Conservation (phyloP, 2,113 vertebrate genomes). For the Benitochromis conjunctus region DNA sequence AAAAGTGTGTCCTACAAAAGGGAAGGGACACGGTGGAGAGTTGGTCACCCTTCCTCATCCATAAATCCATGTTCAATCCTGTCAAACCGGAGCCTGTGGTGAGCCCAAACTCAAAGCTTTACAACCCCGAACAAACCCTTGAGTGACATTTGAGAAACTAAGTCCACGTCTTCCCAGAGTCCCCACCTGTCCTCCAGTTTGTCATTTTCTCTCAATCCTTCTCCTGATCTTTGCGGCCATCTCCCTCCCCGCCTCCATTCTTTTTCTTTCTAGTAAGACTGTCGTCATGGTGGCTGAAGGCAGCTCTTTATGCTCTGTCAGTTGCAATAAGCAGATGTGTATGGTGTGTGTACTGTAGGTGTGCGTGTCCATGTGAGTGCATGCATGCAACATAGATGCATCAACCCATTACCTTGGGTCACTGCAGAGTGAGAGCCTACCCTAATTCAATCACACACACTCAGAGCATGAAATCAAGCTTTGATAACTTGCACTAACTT, state of each 20-base stretch:
- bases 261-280: conserved; percentile 21
- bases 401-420: conserved; percentile 46
- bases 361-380: neutral
- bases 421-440: conserved; percentile 30
- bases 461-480: conserved; percentile 48
- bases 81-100: neutral
- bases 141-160: neutral
- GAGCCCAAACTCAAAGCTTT: neutral
- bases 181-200: neutral
- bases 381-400: conserved; percentile 12
- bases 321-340: conserved; percentile 36
- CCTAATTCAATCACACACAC: conserved; percentile 57
- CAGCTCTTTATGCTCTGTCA: conserved; percentile 51
- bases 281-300: conserved; percentile 18
- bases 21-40: neutral
- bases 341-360: neutral
- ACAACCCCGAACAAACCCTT: neutral
- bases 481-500: conserved; percentile 42
- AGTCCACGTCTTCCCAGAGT: neutral
- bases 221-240: neutral
- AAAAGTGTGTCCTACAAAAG: neutral
- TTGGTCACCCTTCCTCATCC: neutral
- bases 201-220: neutral
- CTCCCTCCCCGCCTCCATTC: neutral
- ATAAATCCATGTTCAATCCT: neutral